Conservation (phyloP, 2,888 invertebrate species). For the Caenorhabditis parvicauda region DNA sequence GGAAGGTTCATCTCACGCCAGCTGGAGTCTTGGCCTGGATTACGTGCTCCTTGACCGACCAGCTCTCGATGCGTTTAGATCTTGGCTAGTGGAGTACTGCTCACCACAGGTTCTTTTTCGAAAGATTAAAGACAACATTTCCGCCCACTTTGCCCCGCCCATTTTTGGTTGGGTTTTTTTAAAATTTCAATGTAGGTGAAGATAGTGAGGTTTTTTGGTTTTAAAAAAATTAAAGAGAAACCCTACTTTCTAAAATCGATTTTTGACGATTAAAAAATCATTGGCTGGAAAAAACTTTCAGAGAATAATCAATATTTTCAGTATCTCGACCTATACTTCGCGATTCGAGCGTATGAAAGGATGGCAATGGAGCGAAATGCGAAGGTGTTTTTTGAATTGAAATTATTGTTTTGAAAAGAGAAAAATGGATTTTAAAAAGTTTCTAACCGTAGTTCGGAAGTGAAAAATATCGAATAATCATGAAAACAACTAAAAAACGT, state of each 20-base stretch:
- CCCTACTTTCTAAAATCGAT: too few relatives aligned
- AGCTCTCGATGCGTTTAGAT: constrained; percentile 37
- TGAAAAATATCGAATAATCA: too few relatives aligned
- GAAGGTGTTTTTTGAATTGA: constrained; percentile 9
- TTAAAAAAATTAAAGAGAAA: too few relatives aligned
- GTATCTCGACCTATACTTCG: constrained; percentile 51
- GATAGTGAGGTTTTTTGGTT: too few relatives aligned
- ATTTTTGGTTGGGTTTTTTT: too few relatives aligned
- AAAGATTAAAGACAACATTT: too few relatives aligned
- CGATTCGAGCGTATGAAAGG: constrained; percentile 46
- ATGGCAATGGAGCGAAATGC: constrained; percentile 40
- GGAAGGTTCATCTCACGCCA: constrained; percentile 11
- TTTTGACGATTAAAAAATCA: too few relatives aligned
- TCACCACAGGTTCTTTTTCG: constrained; percentile 18
- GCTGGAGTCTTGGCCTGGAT: constrained; percentile 45
- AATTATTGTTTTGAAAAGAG: neutral
- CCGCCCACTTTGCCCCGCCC: neutral
- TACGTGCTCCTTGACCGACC: constrained; percentile 41
- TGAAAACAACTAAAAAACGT: too few relatives aligned
- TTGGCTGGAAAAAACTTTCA: too few relatives aligned
- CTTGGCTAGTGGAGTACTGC: constrained; percentile 32
- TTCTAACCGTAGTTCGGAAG: too few relatives aligned
- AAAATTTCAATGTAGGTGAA: too few relatives aligned
- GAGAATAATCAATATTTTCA: constrained; percentile 15
- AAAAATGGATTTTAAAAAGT: too few relatives aligned